Evolutionary conservation across 2,888 invertebrate species (phyloP).

Genomic region (Anarsia innoxiella): DNA sequence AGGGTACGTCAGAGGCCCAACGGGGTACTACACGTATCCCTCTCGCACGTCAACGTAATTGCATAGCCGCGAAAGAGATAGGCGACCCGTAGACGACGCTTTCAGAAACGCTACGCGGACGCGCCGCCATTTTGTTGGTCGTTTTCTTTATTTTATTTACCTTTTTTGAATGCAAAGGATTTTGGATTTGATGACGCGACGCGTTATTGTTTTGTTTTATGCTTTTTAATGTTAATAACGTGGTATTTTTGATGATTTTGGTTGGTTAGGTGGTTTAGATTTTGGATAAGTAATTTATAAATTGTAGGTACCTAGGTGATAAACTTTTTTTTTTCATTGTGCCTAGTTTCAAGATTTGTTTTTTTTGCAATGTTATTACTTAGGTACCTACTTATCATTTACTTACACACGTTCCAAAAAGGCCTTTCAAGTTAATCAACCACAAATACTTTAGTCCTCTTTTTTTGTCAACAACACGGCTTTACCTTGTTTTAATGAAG

Average conservation of each 20-base stretch:
- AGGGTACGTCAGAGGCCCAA: conserved; percentile 67
- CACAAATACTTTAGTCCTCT: too few relatives aligned
- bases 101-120: conserved; percentile 69
- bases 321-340: too few relatives aligned
- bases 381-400: too few relatives aligned
- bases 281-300: too few relatives aligned
- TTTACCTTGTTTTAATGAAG: too few relatives aligned
- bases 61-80: conserved; percentile 40
- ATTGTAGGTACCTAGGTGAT: too few relatives aligned
- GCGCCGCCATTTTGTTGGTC: conserved; percentile 57
- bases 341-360: too few relatives aligned
- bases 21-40: conserved; percentile 47
- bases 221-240: background rate
- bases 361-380: too few relatives aligned
- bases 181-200: conserved; percentile 2
- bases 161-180: conserved; percentile 5
- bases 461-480: too few relatives aligned
- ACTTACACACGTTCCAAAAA: too few relatives aligned
- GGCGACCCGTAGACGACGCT: conserved; percentile 63
- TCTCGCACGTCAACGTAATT: conserved; percentile 42
- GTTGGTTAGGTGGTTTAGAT: background rate
- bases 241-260: background rate
- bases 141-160: conserved; percentile 7
- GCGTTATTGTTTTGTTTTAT: background rate
- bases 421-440: too few relatives aligned